Conservation (phyloP, 2,113 vertebrate species). For the Triplophysa tibetana region DNA sequence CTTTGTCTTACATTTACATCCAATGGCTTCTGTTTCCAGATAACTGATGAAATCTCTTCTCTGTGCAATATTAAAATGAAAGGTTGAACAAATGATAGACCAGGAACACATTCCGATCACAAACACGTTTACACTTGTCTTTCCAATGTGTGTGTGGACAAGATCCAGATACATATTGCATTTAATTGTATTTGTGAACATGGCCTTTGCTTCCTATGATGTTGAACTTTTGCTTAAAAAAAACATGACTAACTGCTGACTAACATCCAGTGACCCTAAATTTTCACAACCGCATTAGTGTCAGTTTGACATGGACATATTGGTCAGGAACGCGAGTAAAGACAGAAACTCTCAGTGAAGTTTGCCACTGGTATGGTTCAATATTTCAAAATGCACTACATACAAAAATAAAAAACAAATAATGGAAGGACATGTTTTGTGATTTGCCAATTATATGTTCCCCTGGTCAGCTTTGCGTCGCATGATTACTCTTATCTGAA, state of each 20-base stretch:
- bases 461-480: not conserved
- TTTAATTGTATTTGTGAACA: no score
- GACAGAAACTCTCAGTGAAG: no score
- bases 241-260: not conserved
- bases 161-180: no score
- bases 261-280: conserved; percentile 7
- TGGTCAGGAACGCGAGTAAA: not conserved
- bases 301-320: not conserved
- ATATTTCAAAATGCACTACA: not conserved
- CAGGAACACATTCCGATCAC: no score
- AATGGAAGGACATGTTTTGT: no score
- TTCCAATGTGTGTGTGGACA: no score
- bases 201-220: not conserved
- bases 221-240: conserved; percentile 25
- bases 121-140: no score
- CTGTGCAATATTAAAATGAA: no score
- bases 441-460: not conserved
- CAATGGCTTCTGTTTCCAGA: no score
- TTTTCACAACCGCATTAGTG: not conserved
- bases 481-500: not conserved
- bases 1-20: no score
- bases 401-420: not conserved
- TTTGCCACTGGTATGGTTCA: not conserved
- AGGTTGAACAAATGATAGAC: no score
- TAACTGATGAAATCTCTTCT: no score